Evolutionary conservation across 1,140 invertebrate species (phyloP).

Genomic region (Aphaenogaster floridana): DNA sequence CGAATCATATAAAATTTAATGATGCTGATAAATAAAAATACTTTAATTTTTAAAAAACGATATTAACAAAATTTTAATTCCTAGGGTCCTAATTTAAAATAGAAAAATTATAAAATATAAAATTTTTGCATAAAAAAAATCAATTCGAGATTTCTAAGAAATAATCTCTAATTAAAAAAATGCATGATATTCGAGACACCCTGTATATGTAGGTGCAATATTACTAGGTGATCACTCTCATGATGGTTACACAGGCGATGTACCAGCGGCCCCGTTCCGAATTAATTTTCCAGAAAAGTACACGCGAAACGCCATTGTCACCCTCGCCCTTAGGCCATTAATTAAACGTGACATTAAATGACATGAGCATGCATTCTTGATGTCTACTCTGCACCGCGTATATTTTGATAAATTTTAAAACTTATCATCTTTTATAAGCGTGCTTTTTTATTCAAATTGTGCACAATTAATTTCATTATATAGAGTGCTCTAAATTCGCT

Average conservation of each 20-base stretch:
- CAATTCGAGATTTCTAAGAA: neutral
- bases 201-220: slow-evolving; percentile 5
- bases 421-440: slow-evolving; percentile 6
- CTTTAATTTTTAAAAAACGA: neutral
- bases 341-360: slow-evolving; percentile 28
- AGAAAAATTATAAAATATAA: neutral
- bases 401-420: neutral
- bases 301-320: neutral
- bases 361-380: slow-evolving; percentile 15
- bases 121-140: neutral
- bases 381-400: neutral
- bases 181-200: neutral
- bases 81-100: neutral
- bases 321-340: neutral
- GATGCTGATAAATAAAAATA: neutral
- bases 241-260: slow-evolving; percentile 4
- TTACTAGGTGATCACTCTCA: slow-evolving; percentile 24
- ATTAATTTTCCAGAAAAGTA: slow-evolving; percentile 64
- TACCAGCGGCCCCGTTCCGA: neutral
- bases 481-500: neutral
- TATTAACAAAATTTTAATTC: neutral
- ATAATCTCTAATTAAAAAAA: neutral
- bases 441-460: neutral
- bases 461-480: neutral
- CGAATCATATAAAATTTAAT: neutral